Percentiles rank a stretch among this genome's conserved stretches.
Evolutionary conservation across 1,140 invertebrate species (phyloP).

Genomic region (Pseudomyrmex flavicornis): DNA sequence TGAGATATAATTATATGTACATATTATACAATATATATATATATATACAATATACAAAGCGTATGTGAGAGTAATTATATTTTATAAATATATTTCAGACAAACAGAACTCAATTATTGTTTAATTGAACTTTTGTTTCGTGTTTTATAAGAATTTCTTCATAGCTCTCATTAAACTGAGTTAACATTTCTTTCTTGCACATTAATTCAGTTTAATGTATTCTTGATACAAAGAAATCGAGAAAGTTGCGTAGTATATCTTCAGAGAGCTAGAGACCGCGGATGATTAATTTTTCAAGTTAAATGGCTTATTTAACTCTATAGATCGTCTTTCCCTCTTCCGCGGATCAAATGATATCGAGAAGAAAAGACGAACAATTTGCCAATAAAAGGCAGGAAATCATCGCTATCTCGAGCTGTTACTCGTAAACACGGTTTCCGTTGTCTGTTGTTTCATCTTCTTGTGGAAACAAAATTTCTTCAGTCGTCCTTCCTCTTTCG

Average conservation of each 20-base stretch:
- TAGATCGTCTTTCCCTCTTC: background rate
- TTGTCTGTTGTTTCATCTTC: background rate
- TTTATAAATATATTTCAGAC: background rate
- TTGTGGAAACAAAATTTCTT: conserved; percentile 41
- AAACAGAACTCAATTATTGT: background rate
- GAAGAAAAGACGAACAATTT: conserved; percentile 40
- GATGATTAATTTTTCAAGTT: conserved; percentile 14
- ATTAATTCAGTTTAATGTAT: background rate
- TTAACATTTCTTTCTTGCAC: too few relatives aligned
- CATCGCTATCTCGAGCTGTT: background rate
- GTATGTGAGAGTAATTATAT: background rate
- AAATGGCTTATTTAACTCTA: conserved; percentile 33
- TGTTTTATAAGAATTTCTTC: background rate
- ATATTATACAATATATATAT: conserved; percentile 20
- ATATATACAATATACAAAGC: too few relatives aligned
- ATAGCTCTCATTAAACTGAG: background rate
- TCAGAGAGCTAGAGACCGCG: background rate
- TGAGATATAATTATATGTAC: too few relatives aligned
- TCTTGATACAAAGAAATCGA: conserved; percentile 22
- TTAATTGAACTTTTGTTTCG: background rate
- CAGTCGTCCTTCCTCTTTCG: conserved; percentile 93
- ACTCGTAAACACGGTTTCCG: background rate
- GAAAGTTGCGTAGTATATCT: background rate
- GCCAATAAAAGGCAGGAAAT: background rate
- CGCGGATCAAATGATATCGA: conserved; percentile 12